Base-by-base conservation (phyloP, 1,140 invertebrate genomes). In the Asobara japonica region DNA sequence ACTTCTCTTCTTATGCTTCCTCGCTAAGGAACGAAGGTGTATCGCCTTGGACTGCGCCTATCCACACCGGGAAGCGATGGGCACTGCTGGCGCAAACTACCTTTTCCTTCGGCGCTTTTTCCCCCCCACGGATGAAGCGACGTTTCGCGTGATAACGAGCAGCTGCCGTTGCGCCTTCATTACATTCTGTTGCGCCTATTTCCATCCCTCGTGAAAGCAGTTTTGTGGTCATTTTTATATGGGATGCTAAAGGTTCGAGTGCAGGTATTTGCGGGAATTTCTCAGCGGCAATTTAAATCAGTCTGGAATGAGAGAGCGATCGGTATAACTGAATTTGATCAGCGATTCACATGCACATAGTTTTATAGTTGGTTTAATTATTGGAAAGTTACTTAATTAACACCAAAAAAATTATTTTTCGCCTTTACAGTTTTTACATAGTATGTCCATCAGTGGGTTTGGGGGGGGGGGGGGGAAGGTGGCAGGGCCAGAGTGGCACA, bases 81-180 rank as follows among this genome's bases (percentile, higher is more conserved):
- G 20, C 25, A 56, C 4, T 25, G 51, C 51, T 56, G 22, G 18
- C 51, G 22, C 66, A 41, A 68, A 29, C n/a, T 33, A 38, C 31
- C 31, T 62, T 8, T 33, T 29, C 64, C 64, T 67, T 67, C 65
- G 29, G 36, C 20, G 36, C 31, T 70, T 70, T 70, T 70, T 70
- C 68, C 68, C 31, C n/a, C 18, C 66, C 65, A 45, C 41, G 41
- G 22, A 68, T 20, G 38, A 48, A 65, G 38, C 69, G 61, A 65
- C 69, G 62, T 71, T 71, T 71, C 69, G 69, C 69, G 69, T 65
- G 69, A 71, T 71, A 71, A 71, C 69, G 61, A 71, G 69, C 69
- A 71, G 69, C 69, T 71, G 69, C 69, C 30, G 69, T 71, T 71
- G 41, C 41, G 30, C 69, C 69, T 71, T 62, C 62, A 71, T 71